Base-by-base conservation (phyloP, 1,140 invertebrate genomes). In the Drosophila rufa region DNA sequence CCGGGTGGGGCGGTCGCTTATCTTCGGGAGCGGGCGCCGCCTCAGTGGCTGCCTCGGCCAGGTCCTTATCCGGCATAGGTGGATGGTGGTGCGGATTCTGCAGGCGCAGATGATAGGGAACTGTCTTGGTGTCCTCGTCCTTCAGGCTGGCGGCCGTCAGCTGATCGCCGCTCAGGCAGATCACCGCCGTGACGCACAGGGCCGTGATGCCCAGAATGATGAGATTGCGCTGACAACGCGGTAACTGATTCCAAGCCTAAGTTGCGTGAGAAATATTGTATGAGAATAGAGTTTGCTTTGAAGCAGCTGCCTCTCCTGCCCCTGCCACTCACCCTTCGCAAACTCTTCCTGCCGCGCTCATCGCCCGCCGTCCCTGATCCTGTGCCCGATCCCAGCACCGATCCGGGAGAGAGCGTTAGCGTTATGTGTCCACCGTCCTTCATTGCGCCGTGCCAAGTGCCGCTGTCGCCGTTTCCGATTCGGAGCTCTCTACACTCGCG, bases 241-340 rank as follows among this genome's bases (percentile, higher is more conserved):
- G 97, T 42, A 97, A 92, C 81, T 97, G 95, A 86, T 97, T 96
- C 97, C 97, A 97, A 92, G 95, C 94, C 97, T 97, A 40, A 40
- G 36, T 1, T 15, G 14, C 19, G 14, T 22, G 82, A 36, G 94
- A 94, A 47, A 48, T 0, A 43, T 15, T 38, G 12, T n/a, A n/a
- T 56, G 36, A 36, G 46, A 57, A 69, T 43, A 62, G 36, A 36
- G 17, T 58, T 33, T 53, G 14, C 50, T 19, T 25, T 11, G 42
- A 25, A 22, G 22, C 22, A 50, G 8, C 2, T 22, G 14, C n/a
- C 17, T 19, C 27, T 15, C 14, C 22, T 4, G 25, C 11, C 40
- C 36, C 17, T n/a, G 38, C 19, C 51, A 59, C 79, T 75, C 79
- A 92, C 92, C 67, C 92, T 77, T 36, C 92, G 79, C 42, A 92